phyloP scores from a whole-genome alignment of 1,140 invertebrate species.

The Drosophila repletoides region DNA sequence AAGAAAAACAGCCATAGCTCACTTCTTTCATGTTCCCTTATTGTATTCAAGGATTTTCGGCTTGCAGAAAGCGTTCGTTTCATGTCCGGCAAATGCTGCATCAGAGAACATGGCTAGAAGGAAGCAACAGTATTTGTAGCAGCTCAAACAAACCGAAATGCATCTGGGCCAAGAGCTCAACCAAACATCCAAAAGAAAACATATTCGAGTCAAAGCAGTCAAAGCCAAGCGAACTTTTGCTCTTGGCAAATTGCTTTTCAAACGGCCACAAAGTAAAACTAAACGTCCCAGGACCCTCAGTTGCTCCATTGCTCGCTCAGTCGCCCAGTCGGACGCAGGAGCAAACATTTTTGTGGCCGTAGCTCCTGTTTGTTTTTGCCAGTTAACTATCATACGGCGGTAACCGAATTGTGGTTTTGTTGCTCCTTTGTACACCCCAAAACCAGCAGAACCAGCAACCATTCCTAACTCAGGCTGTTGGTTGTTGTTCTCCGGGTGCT shows the following conservation, averaged over 20 bases:
- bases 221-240: background rate
- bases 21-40: conserved; percentile 19
- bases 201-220: conserved; percentile 3
- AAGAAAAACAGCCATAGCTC: conserved; percentile 1
- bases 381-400: background rate
- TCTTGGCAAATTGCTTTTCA: conserved; percentile 22
- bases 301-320: background rate
- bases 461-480: background rate
- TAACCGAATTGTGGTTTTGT: conserved; percentile 15
- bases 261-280: conserved; percentile 2
- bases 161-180: background rate
- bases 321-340: background rate
- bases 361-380: conserved; percentile 14
- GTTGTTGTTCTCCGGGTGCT: conserved; percentile 38
- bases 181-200: background rate
- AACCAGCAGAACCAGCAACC: background rate
- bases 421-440: background rate
- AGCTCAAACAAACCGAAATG: conserved; percentile 9
- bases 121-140: background rate
- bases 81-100: background rate
- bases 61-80: conserved; percentile 7
- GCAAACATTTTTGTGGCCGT: conserved; percentile 20
- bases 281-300: background rate
- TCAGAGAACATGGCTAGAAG: background rate
- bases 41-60: conserved; percentile 12